Evolutionary conservation across 2,888 invertebrate genomes (phyloP).

Genomic region (Spodoptera littoralis): DNA sequence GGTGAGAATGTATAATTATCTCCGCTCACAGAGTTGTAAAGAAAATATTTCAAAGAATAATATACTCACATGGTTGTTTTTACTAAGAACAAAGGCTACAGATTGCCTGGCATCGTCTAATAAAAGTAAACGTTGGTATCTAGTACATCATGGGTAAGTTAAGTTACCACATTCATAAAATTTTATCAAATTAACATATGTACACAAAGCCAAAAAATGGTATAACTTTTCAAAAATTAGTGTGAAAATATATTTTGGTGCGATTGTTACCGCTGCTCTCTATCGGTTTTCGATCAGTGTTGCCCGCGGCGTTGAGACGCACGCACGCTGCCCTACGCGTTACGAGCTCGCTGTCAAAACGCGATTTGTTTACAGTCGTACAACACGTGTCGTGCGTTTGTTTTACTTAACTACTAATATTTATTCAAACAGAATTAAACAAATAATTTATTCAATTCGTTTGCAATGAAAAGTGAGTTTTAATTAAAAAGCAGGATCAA

Average conservation of each 20-base stretch:
- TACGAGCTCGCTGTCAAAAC: slow-evolving; percentile 57
- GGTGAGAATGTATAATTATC: slow-evolving; percentile 20
- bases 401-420: slow-evolving; percentile 38
- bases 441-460: slow-evolving; percentile 10
- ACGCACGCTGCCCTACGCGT: slow-evolving; percentile 72
- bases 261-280: slow-evolving; percentile 63
- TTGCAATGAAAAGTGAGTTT: slow-evolving; percentile 34
- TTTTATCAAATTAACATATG: slow-evolving; percentile 2
- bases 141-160: slow-evolving; percentile 19
- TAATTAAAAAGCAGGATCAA: slow-evolving; percentile 50
- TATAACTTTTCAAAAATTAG: slow-evolving; percentile 20
- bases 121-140: slow-evolving; percentile 12
- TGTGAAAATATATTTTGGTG: slow-evolving; percentile 55
- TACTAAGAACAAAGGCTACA: slow-evolving; percentile 8
- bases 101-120: slow-evolving; percentile 3
- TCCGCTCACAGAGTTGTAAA: slow-evolving; percentile 18
- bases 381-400: slow-evolving; percentile 67
- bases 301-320: slow-evolving; percentile 70
- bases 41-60: slow-evolving; percentile 35
- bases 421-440: slow-evolving; percentile 28
- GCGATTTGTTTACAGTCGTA: slow-evolving; percentile 70
- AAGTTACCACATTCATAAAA: neutral
- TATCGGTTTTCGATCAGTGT: slow-evolving; percentile 81
- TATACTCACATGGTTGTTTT: slow-evolving; percentile 25
- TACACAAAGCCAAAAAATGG: slow-evolving; percentile 14